These are phyloP conservation scores for Eremobia ochroleuca DNA, from an alignment of 2,888 invertebrate genomes.

Conservation along the genomic window DNA sequence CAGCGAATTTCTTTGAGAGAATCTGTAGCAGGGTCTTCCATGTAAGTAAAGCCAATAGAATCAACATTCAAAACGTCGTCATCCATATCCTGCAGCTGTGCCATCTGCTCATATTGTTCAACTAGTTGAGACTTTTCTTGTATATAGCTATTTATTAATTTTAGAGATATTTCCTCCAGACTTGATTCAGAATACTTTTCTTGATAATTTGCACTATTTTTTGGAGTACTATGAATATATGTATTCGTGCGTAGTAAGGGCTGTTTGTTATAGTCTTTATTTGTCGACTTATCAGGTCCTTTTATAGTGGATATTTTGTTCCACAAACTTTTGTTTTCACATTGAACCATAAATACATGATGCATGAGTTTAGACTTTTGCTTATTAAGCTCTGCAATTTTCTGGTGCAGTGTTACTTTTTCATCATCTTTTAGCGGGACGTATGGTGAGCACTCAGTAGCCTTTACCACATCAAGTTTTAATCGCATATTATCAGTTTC, in stretches of 20 bases:
- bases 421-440: slow-evolving; percentile 86
- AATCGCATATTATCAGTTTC: slow-evolving; percentile 95
- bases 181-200: slow-evolving; percentile 92
- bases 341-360: slow-evolving; percentile 95
- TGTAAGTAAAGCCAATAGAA: slow-evolving; percentile 92
- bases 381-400: slow-evolving; percentile 93
- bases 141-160: slow-evolving; percentile 93
- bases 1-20: slow-evolving; percentile 92
- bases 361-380: slow-evolving; percentile 95
- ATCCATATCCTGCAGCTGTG: slow-evolving; percentile 90
- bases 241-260: slow-evolving; percentile 90
- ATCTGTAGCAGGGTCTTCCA: slow-evolving; percentile 92
- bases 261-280: slow-evolving; percentile 77
- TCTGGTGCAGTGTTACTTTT: slow-evolving; percentile 89
- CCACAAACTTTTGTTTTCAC: slow-evolving; percentile 96
- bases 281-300: slow-evolving; percentile 75
- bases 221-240: slow-evolving; percentile 93
- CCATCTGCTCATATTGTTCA: slow-evolving; percentile 93
- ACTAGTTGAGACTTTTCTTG: slow-evolving; percentile 93
- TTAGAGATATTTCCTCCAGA: slow-evolving; percentile 94
- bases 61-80: slow-evolving; percentile 90
- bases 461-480: slow-evolving; percentile 82
- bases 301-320: slow-evolving; percentile 92
- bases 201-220: slow-evolving; percentile 90
- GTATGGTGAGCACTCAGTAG: slow-evolving; percentile 77